These are phyloP conservation scores for Tupaia tana DNA, from an alignment of 2,113 vertebrate genomes.

Conservation along the genomic window DNA sequence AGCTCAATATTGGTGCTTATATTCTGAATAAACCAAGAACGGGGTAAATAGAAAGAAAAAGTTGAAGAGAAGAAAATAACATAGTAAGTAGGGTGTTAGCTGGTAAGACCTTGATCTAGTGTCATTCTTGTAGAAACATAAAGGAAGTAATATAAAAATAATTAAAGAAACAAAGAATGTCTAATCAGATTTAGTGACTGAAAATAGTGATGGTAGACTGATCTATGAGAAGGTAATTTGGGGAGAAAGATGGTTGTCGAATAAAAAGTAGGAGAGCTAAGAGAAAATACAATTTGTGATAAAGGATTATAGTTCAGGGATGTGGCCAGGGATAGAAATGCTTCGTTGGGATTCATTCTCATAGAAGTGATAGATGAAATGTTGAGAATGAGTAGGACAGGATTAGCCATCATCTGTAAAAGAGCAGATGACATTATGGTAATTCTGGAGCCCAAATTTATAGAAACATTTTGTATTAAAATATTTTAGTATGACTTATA, in stretches of 20 bases:
- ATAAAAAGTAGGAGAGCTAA: conserved; percentile 46
- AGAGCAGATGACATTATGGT: conserved; percentile 37
- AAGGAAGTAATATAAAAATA: conserved; percentile 42
- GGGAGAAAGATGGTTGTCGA: conserved; percentile 34
- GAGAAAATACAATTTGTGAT: conserved; percentile 62
- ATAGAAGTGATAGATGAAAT: conserved; percentile 61
- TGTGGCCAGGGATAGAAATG: background rate
- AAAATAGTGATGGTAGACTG: background rate
- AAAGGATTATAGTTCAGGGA: background rate
- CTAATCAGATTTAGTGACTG: conserved; percentile 35
- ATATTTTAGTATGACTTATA: conserved; percentile 63
- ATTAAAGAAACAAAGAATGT: conserved; percentile 20
- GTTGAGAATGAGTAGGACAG: background rate
- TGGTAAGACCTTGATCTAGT: background rate
- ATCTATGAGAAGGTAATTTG: background rate
- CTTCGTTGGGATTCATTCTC: conserved; percentile 37
- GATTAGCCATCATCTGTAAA: conserved; percentile 37
- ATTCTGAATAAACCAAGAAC: background rate
- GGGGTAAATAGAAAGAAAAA: background rate
- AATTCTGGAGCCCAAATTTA: conserved; percentile 61
- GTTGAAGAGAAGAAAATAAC: background rate
- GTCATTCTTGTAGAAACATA: conserved; percentile 38
- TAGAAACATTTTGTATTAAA: conserved; percentile 68
- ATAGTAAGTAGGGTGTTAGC: background rate
- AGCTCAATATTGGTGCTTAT: background rate